Base-by-base conservation (phyloP, 2,113 vertebrate species). In the Ailurus styani region DNA sequence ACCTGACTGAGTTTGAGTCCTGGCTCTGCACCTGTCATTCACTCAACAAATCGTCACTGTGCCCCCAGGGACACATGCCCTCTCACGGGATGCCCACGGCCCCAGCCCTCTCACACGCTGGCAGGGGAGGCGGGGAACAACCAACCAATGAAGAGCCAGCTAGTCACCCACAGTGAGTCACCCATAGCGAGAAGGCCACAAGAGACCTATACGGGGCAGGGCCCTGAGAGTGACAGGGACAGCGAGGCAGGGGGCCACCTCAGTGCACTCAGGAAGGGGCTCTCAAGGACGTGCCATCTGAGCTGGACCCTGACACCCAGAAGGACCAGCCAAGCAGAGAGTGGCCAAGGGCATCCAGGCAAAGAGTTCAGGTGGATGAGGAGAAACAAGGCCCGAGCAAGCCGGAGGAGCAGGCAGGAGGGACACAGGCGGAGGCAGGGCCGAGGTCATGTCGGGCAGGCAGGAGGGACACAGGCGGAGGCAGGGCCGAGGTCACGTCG, bases 381-480 rank as follows among this genome's bases (percentile, higher is more conserved):
- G n/a, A n/a, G 14, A 84, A 57, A 31, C 10, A 6, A 84, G 34
- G 25, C 62, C 50, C 23, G 4, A 31, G 50, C 17, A 7, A 37
- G 77, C 50, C n/a, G 7, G 18, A 91, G 66, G 27, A n/a, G 18
- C 3, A 0, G 37, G 20, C 34, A 42, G 45, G 55, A 64, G 55
- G 42, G 45, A n/a, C n/a, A n/a, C n/a, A n/a, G n/a, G n/a, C n/a
- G n/a, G n/a, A n/a, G n/a, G n/a, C n/a, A n/a, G n/a, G n/a, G n/a
- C n/a, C n/a, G n/a, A n/a, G n/a, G n/a, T n/a, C n/a, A n/a, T n/a
- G n/a, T n/a, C n/a, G n/a, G n/a, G n/a, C n/a, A n/a, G n/a, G n/a
- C n/a, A n/a, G n/a, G n/a, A n/a, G n/a, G n/a, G n/a, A 31, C 20
- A 0, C 0, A 0, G 31, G 0, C 57, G 8, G 64, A 55, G 60